Conservation (phyloP, 2,797 vertebrate genomes). For the Orestias chungarensis region DNA sequence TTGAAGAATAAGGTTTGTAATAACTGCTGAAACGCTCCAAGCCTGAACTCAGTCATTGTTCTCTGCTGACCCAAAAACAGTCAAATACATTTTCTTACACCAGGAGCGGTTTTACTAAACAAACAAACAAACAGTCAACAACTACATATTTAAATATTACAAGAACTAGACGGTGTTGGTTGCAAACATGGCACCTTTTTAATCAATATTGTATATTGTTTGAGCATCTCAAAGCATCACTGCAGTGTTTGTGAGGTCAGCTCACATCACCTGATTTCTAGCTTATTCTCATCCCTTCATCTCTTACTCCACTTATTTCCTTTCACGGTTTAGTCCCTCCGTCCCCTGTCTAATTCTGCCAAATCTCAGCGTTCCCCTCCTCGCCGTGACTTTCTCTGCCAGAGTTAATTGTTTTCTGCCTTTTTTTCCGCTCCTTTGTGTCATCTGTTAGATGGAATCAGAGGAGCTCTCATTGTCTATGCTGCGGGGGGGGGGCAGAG, state of each 20-base stretch:
- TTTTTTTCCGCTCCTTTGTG: slow-evolving; percentile 33
- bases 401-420: slow-evolving; percentile 60
- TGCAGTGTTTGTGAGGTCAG: not conserved
- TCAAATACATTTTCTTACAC: no score
- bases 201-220: not conserved
- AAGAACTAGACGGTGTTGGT: not conserved
- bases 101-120: no score
- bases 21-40: not conserved
- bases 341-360: slow-evolving; percentile 48
- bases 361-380: slow-evolving; percentile 18
- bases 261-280: not conserved
- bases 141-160: not conserved
- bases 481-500: slow-evolving; percentile 43
- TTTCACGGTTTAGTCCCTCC: slow-evolving; percentile 29
- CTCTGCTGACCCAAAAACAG: no score
- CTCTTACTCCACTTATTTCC: not conserved
- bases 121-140: no score
- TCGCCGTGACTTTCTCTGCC: slow-evolving; percentile 38
- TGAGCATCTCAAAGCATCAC: not conserved
- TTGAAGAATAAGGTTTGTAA: not conserved
- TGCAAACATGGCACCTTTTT: not conserved
- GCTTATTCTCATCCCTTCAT: slow-evolving; percentile 9
- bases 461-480: slow-evolving; percentile 43
- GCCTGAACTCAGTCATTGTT: no score
- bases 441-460: slow-evolving; percentile 57